These are phyloP conservation scores for Ibycter americanus DNA, from an alignment of 2,797 vertebrate genomes.

Conservation along the genomic window DNA sequence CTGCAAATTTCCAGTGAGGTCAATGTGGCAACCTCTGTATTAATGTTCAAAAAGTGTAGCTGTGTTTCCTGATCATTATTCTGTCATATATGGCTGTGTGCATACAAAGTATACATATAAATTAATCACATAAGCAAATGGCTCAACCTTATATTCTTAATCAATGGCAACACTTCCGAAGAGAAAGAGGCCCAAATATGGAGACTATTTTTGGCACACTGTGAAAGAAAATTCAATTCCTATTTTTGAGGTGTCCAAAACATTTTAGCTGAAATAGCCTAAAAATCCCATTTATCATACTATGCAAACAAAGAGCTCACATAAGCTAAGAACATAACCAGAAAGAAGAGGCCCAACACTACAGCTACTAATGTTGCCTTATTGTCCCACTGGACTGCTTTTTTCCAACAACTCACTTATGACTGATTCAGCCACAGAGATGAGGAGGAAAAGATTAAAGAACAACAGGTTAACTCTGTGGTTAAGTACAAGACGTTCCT, in stretches of 20 bases:
- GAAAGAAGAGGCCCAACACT: neutral
- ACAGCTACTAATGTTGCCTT: neutral
- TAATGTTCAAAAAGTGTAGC: neutral
- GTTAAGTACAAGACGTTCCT: neutral
- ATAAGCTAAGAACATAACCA: neutral
- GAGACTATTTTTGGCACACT: neutral
- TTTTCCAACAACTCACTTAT: neutral
- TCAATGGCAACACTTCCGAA: neutral
- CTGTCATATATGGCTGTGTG: neutral
- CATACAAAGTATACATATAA: neutral
- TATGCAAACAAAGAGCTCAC: neutral
- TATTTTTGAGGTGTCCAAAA: neutral
- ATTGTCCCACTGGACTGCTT: neutral
- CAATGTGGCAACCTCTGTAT: rapidly evolving
- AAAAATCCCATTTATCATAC: neutral
- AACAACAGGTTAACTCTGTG: neutral
- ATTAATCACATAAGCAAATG: neutral
- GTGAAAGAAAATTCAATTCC: neutral
- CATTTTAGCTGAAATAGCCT: neutral
- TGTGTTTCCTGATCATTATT: rapidly evolving
- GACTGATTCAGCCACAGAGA: rapidly evolving
- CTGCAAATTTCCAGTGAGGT: neutral
- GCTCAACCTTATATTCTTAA: neutral
- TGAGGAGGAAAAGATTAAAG: neutral
- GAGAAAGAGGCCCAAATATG: rapidly evolving